Base-by-base conservation (phyloP, 2,113 vertebrate species). In the Apistogramma diplotaenia region DNA sequence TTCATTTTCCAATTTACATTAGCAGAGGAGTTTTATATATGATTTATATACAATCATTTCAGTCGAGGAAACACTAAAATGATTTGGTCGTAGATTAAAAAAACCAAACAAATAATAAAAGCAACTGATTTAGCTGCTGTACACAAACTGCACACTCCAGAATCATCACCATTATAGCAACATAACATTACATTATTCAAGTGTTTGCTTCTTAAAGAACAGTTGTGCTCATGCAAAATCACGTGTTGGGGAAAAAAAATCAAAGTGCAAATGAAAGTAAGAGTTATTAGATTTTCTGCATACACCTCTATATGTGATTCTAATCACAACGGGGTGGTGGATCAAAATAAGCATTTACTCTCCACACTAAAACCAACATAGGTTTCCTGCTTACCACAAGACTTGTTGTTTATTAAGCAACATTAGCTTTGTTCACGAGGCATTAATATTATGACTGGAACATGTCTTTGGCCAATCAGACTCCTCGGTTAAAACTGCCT, bases 381-480 rank as follows among this genome's bases (percentile, higher is more conserved):
- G 15, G 31, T 46, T 88, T 84, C 46, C 78, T 83, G 46, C 49
- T 74, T 65, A 76, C 60, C 35, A 29, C 59, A 59, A 21, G 3
- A 56, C 27, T 56, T 21, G 3, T 86, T 81, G 61, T 86, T 77
- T 83, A 51, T 81, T 11, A 74, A 72, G 79, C 82, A 85, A 83
- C 67, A 75, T 54, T 4, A 72, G 51, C 65, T 87, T 61, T 54
- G 43, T 91, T 93, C 76, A 87, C 55, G 54, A 74, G 78, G 76
- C 23, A 59, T 82, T 76, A 65, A 55, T 33, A 55, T 33, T 79
- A 74, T 56, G 58, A 79, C 62, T 51, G 61, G 53, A 84, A 76
- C 75, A 82, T n/a, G 77, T 79, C 84, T 78, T 73, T 51, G 31
- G 29, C 79, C 81, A 88, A 78, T 89, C 89, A 78, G 19, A 67